Base-by-base conservation (phyloP, 2,797 vertebrate genomes). In the Malacoraja senta region DNA sequence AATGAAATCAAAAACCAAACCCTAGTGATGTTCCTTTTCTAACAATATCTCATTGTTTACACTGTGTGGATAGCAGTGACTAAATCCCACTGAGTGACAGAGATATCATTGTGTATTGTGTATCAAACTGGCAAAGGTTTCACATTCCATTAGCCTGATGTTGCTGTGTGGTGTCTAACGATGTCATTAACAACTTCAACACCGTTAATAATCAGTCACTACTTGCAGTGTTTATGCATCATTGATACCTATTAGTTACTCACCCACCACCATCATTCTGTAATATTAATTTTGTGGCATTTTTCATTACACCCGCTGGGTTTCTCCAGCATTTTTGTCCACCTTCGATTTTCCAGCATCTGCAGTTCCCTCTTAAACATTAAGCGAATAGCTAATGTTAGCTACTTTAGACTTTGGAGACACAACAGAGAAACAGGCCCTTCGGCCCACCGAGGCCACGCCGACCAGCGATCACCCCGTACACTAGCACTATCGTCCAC, bases 21-120 rank as follows among this genome's bases (percentile, higher is more conserved):
- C 44, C 0, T 53, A 53, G 44, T 6, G 44, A 91, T 91, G 68
- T 91, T 65, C 65, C 1, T 38, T 72, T 65, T 72, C 68, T 6
- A 44, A 38, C 88, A 91, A 35, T 72, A 72, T 38, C 24, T 71
- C 88, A 71, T 32, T 91, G 88, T 91, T 91, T 91, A 26, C 24
- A 44, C 88, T 53, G 65, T 71, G 35, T 32, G 21, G 35, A 91
- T 21, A 19, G 35, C 32, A 53, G 86, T 17, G 17, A 90, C 32
- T 4, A 38, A 91, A 24, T 35, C 35, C 72, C 63, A 38, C 32
- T n/a, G 32, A 91, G 19, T 72, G 65, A 91, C 9, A 19, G 17
- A 21, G 35, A 2, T 91, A 58, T 53, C 26, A 83, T 83, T 58
- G 26, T 58, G 58, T 24, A 10, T 38, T 38, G 32, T 38, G n/a